A percentile compares a stretch with the other conserved stretches of the same genome.
Evolutionary conservation across 2,113 vertebrate species (phyloP).

Genomic region (Trematomus loennbergii): DNA sequence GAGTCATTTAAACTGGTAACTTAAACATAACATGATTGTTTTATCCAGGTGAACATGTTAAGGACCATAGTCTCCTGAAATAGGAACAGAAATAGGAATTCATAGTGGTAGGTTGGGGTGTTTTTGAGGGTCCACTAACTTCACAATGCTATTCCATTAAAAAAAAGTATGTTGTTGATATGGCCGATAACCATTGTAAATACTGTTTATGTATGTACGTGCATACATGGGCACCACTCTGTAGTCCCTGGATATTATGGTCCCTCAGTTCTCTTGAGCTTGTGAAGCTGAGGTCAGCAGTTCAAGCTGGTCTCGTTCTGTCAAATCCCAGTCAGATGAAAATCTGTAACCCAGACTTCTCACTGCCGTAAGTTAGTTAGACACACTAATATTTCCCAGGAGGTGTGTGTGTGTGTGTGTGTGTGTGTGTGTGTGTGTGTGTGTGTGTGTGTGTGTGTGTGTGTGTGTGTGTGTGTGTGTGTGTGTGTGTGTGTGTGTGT

Average conservation of each 20-base stretch:
- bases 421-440: background rate
- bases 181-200: background rate
- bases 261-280: conserved; percentile 6
- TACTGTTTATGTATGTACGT: background rate
- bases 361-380: conserved; percentile 32
- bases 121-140: background rate
- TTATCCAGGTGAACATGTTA: no score
- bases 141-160: background rate
- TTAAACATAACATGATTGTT: no score
- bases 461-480: no score
- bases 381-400: conserved; percentile 32
- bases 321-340: conserved; percentile 36
- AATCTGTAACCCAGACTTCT: conserved; percentile 44
- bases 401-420: conserved; percentile 4
- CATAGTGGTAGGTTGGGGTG: background rate
- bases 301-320: conserved; percentile 20
- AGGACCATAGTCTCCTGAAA: no score
- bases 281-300: conserved; percentile 37
- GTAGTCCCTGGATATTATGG: background rate
- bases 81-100: background rate
- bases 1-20: no score
- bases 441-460: no score
- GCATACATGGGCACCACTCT: background rate
- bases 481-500: no score
- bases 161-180: background rate